Percentiles rank a stretch among this genome's conserved stretches.
phyloP scores from a whole-genome alignment of 2,113 vertebrate genomes.

The Smithornis capensis region DNA sequence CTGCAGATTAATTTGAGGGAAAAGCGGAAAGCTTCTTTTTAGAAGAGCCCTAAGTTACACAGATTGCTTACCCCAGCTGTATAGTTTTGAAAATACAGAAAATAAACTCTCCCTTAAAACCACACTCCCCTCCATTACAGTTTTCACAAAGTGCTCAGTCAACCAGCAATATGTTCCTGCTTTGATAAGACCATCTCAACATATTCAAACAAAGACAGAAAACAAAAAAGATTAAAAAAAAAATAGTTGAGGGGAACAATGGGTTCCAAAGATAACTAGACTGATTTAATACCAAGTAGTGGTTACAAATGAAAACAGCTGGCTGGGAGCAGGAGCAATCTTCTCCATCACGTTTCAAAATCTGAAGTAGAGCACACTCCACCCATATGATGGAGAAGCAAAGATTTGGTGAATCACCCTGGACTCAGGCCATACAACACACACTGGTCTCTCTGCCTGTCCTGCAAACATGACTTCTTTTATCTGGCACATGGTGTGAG shows the following conservation, averaged over 20 bases:
- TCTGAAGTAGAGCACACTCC: background rate
- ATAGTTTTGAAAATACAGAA: background rate
- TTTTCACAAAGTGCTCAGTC: constrained; percentile 9
- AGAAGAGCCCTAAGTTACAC: background rate
- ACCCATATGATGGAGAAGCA: background rate
- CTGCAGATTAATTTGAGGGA: background rate
- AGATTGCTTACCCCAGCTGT: background rate
- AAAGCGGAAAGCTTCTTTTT: background rate
- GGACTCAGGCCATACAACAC: background rate
- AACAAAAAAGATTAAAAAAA: background rate
- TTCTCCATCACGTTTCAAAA: background rate
- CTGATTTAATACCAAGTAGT: background rate
- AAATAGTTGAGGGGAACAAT: background rate
- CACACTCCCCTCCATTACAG: background rate
- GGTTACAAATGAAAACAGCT: constrained; percentile 23
- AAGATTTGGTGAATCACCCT: background rate
- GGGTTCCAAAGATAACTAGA: constrained; percentile 37
- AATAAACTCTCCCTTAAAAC: background rate
- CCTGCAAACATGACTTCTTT: background rate
- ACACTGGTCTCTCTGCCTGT: background rate
- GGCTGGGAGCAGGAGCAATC: constrained; percentile 1
- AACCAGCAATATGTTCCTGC: background rate
- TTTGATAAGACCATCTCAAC: constrained; percentile 35
- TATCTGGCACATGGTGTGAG: background rate
- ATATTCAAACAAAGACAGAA: constrained; percentile 9